Evolutionary conservation across 2,113 vertebrate genomes (phyloP), one percentile per base, ranked within the genome.

Genomic region (Dryoscopus gambensis): DNA sequence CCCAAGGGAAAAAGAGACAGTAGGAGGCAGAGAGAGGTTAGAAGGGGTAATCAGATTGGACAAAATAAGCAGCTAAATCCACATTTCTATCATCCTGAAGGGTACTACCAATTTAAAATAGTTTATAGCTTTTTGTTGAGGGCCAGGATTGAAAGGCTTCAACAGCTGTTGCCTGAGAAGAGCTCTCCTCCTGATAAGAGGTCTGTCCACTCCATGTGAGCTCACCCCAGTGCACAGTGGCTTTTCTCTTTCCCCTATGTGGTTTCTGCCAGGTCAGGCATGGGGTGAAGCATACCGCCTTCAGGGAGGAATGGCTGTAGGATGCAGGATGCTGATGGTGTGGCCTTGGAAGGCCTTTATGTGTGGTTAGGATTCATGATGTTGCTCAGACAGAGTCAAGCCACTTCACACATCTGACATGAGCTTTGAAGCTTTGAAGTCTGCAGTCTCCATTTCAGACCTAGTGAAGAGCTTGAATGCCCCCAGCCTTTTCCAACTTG

Each of bases 151-250:
- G 40, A 81, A 81, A 50, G 22, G 17, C 35, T 65, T 13, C n/a
- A 53, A 10, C 2, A 57, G 30, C 15, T 77, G 27, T 28, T 78
- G 25, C 6, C 5, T 33, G 33, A 82, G 23, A 78, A 74, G 63
- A 59, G 9, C 16, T 56, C 47, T 44, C 14, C 25, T 68, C 14
- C 63, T 39, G 25, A 8, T 28, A 31, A 62, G 50, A 60, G 15
- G 7, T 75, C 44, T 64, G 0, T 28, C 16, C 24, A 14, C 8
- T 23, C 31, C 9, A 0, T 8, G 35, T 44, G 44, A 56, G n/a
- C 0, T 76, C 37, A 57, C 1, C 4, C 18, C 20, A 21, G 31
- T 3, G 28, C 33, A 20, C 0, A 0, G 18, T 12, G 15, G 28
- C 2, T 22, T 33, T 8, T 78, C 22, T 24, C 22, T 37, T 56